Evolutionary conservation across 2,113 vertebrate species (phyloP).

Genomic region (Pseudopipra pipra): DNA sequence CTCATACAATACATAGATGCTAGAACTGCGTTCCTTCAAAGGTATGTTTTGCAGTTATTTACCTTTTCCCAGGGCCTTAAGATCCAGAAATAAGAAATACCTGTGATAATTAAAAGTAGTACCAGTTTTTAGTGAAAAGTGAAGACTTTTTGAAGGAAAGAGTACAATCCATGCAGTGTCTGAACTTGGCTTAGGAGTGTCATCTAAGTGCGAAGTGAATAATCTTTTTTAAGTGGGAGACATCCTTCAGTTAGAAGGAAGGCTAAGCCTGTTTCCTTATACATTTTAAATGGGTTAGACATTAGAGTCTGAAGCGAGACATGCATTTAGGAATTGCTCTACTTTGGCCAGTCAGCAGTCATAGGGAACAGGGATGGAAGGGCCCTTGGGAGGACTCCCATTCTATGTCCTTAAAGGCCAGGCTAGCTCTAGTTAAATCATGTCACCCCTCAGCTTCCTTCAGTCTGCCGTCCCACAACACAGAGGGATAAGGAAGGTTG

Average conservation of each 20-base stretch:
- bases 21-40: not conserved
- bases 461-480: not conserved
- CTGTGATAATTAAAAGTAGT: not conserved
- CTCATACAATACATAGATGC: not conserved
- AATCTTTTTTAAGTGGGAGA: not conserved
- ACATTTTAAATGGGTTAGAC: not conserved
- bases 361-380: not conserved
- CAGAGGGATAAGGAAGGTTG: not conserved
- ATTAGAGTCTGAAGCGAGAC: not conserved
- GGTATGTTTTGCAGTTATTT: slow-evolving; percentile 28
- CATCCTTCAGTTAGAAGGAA: not conserved
- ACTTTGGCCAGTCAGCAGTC: not conserved
- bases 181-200: not conserved
- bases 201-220: not conserved
- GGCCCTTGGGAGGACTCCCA: not conserved
- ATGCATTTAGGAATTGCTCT: not conserved
- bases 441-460: not conserved
- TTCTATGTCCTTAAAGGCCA: not conserved
- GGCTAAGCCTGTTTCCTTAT: not conserved
- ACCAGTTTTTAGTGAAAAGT: not conserved
- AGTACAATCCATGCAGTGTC: not conserved
- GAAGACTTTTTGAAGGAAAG: not conserved
- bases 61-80: not conserved
- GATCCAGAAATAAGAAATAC: not conserved
- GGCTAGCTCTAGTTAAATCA: not conserved